These are phyloP conservation scores for Epicampocera succincta DNA, from an alignment of 2,888 invertebrate genomes.

Conservation along the genomic window DNA sequence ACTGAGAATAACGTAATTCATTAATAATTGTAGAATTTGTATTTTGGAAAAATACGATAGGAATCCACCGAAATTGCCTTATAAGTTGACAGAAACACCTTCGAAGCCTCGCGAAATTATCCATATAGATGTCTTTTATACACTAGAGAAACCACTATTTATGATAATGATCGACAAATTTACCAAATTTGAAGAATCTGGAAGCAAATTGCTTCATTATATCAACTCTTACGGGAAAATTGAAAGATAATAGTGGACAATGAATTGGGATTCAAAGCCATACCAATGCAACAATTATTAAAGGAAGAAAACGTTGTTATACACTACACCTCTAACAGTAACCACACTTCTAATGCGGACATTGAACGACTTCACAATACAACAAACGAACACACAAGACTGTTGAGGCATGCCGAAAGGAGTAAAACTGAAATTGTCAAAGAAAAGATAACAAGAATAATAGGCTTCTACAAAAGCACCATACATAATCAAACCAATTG, in stretches of 20 bases:
- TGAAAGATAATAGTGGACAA: conserved; percentile 55
- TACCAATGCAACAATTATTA: conserved; percentile 64
- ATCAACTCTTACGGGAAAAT: conserved; percentile 35
- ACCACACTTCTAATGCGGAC: conserved; percentile 67
- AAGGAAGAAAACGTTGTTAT: too few species aligned
- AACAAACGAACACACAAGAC: conserved; percentile 66
- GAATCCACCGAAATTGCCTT: conserved; percentile 49
- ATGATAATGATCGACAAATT: background rate
- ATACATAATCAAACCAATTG: conserved; percentile 67
- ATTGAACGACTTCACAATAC: conserved; percentile 68
- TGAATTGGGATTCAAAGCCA: conserved; percentile 66
- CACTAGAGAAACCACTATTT: background rate
- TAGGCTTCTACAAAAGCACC: conserved; percentile 70
- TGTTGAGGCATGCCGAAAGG: conserved; percentile 65
- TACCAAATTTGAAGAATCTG: conserved; percentile 29
- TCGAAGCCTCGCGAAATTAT: background rate
- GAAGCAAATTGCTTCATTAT: conserved; percentile 38
- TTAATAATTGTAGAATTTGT: conserved; percentile 8
- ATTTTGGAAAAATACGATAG: conserved; percentile 12
- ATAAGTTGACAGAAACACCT: conserved; percentile 71
- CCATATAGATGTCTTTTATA: conserved; percentile 39
- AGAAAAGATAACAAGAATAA: conserved; percentile 67
- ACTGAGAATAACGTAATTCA: conserved; percentile 61
- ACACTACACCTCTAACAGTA: too few species aligned
- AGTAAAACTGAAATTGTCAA: conserved; percentile 61